These are phyloP conservation scores for Cheilosia vulpina DNA, from an alignment of 2,888 invertebrate genomes.

Conservation along the genomic window DNA sequence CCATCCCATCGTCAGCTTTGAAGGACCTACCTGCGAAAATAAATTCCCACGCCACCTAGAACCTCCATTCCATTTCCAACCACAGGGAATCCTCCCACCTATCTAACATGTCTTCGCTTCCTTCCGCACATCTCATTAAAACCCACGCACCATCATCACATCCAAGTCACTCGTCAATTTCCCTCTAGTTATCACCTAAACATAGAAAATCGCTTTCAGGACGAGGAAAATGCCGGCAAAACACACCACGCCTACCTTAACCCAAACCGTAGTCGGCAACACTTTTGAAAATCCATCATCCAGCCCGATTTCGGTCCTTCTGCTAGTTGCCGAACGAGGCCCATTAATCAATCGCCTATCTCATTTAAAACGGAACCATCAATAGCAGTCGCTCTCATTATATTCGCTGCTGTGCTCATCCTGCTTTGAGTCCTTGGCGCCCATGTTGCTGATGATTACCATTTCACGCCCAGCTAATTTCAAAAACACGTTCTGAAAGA, in stretches of 20 bases:
- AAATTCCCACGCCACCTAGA: too few relatives aligned
- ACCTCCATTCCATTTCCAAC: too few relatives aligned
- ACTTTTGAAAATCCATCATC: slow-evolving; percentile 56
- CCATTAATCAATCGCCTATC: slow-evolving; percentile 70
- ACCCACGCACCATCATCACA: slow-evolving; percentile 4
- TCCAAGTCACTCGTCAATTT: slow-evolving; percentile 48
- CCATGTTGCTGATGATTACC: slow-evolving; percentile 63
- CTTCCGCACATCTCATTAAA: slow-evolving; percentile 44
- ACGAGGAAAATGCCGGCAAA: slow-evolving; percentile 44
- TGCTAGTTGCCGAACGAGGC: slow-evolving; percentile 26
- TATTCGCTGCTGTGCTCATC: slow-evolving; percentile 20
- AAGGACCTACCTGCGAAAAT: too few relatives aligned
- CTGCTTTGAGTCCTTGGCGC: slow-evolving; percentile 52
- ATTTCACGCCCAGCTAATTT: slow-evolving; percentile 73
- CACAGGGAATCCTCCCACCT: too few relatives aligned
- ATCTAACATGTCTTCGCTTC: not conserved
- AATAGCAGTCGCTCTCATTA: slow-evolving; percentile 71
- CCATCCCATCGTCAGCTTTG: too few relatives aligned
- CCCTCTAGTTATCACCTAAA: slow-evolving; percentile 65
- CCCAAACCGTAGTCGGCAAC: slow-evolving; percentile 14
- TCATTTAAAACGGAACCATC: slow-evolving; percentile 68
- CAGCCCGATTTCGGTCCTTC: not conserved
- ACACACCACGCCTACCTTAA: slow-evolving; percentile 55
- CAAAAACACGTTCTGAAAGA: slow-evolving; percentile 34
- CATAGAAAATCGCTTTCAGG: slow-evolving; percentile 8